phyloP scores from a whole-genome alignment of 1,140 invertebrate species.

The Euglossa dilemma region DNA sequence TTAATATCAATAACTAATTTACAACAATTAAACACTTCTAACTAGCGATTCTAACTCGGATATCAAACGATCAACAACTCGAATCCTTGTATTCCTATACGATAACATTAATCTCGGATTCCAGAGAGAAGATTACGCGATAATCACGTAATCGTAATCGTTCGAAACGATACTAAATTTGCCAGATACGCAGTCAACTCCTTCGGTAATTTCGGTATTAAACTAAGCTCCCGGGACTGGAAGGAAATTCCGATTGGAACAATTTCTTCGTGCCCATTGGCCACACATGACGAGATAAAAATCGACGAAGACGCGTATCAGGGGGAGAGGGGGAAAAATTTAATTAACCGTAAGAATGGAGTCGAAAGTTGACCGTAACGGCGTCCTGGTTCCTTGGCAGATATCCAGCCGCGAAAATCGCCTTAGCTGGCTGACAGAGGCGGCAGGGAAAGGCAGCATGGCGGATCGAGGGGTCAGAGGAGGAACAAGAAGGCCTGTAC shows the following conservation, averaged over 20 bases:
- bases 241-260: not conserved
- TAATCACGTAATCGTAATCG: too few species aligned
- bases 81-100: too few species aligned
- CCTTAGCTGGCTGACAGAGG: slow-evolving; percentile 38
- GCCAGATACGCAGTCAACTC: too few species aligned
- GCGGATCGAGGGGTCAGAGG: not conserved
- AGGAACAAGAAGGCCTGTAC: slow-evolving; percentile 37
- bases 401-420: slow-evolving; percentile 56
- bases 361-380: slow-evolving; percentile 40
- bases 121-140: too few species aligned
- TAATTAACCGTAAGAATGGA: slow-evolving; percentile 54
- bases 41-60: too few species aligned
- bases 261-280: not conserved
- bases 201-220: too few species aligned
- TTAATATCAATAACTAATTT: too few species aligned
- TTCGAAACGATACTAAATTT: too few species aligned
- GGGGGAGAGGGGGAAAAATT: slow-evolving; percentile 31
- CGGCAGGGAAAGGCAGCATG: slow-evolving; percentile 14
- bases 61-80: too few species aligned
- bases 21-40: too few species aligned
- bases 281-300: not conserved
- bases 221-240: too few species aligned
- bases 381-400: slow-evolving; percentile 41
- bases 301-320: not conserved
- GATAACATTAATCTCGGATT: too few species aligned